phyloP scores from a whole-genome alignment of 2,888 invertebrate genomes.

The Drosophila barbarae region DNA sequence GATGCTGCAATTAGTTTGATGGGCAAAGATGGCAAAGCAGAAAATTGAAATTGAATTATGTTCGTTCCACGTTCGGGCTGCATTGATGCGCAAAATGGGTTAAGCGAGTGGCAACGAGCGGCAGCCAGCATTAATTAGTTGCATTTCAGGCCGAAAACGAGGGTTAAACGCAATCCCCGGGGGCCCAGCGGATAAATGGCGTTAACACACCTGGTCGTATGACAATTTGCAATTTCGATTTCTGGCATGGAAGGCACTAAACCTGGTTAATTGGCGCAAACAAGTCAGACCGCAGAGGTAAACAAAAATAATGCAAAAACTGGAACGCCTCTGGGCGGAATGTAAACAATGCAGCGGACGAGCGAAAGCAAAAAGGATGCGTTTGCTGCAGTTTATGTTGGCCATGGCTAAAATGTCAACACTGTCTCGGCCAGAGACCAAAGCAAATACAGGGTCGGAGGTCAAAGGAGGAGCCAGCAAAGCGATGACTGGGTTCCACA shows the following conservation, averaged over 20 bases:
- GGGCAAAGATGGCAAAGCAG: constrained; percentile 41
- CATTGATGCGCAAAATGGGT: constrained; percentile 26
- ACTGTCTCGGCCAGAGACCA: constrained; percentile 15
- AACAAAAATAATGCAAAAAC: constrained; percentile 25
- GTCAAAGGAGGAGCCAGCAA: constrained; percentile 8
- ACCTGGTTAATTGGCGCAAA: constrained; percentile 47
- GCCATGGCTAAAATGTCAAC: constrained; percentile 19
- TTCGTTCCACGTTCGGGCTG: constrained; percentile 30
- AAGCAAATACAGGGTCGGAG: constrained; percentile 14
- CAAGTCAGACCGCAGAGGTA: constrained; percentile 40
- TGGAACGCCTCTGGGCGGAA: constrained; percentile 13
- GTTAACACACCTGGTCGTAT: constrained; percentile 13
- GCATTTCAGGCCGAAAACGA: constrained; percentile 39
- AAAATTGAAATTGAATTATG: constrained; percentile 50
- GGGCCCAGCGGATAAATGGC: constrained; percentile 9
- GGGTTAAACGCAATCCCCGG: constrained; percentile 23
- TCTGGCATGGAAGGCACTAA: constrained; percentile 5
- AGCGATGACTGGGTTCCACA: constrained; percentile 4
- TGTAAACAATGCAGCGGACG: constrained; percentile 2
- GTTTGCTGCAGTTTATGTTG: constrained; percentile 17
- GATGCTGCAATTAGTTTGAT: constrained; percentile 47
- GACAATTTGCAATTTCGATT: constrained; percentile 11
- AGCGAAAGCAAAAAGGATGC: not conserved
- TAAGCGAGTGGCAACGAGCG: constrained; percentile 26
- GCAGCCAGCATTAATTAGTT: constrained; percentile 37